Evolutionary conservation across 1,140 invertebrate species (phyloP), one percentile per base, ranked within the genome.

Genomic region (Drosophila quadrilineata): DNA sequence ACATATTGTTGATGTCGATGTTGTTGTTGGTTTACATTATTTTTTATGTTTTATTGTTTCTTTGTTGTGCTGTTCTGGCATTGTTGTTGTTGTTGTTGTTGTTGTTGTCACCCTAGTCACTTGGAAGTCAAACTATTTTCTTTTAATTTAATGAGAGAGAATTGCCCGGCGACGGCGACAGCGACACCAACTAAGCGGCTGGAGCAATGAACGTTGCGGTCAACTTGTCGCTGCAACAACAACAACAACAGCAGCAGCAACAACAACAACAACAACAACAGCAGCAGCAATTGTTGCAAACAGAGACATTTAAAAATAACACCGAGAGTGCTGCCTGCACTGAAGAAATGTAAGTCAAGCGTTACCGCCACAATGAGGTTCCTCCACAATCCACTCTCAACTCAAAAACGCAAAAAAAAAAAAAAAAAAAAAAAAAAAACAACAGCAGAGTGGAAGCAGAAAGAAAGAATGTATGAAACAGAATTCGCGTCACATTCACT

Each of bases 201-300:
- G 68, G 75, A 74, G 77, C 77, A 82, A 82, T 84, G 77, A 82
- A 82, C 77, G 70, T 77, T 77, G 79, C 77, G 77, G 77, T 84
- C 77, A 84, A 85, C 69, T 84, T 82, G 77, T 22, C 24, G 53
- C 45, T 50, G 52, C 38, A 19, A 38, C 62, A 43, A 21, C 62
- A 60, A 4, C 29, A 24, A 24, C 16, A 38, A 46, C 35, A 41
- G 28, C n/a, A 31, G 60, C 29, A 40, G 16, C 26, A 19, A 46
- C n/a, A n/a, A n/a, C n/a, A 38, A 36, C 62, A 43, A 21, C 62
- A 60, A 4, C 29, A 24, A 24, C 16, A 38, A 46, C 35, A 41
- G 28, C n/a, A 31, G 60, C 29, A 40, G 16, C 26, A 19, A 46
- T 36, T 58, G 50, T 41, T 48, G 43, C 49, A 50, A 54, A 69